Conservation (phyloP, 2,797 vertebrate genomes). For the Chloroceryle inda region DNA sequence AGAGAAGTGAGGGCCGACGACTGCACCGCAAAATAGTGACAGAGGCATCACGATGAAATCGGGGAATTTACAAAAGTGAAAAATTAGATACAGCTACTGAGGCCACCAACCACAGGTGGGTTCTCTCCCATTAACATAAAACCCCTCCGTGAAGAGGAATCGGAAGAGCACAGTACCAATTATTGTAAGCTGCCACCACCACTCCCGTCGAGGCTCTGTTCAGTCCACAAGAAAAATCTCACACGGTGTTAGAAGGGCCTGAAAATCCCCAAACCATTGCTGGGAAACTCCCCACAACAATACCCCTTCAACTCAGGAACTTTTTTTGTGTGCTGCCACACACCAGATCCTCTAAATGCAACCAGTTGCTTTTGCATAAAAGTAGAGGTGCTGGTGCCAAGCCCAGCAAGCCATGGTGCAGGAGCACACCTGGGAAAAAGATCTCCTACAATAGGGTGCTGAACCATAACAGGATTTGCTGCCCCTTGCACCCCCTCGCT, state of each 20-base stretch:
- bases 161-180: neutral
- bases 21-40: neutral
- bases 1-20: constrained; percentile 27
- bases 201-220: neutral
- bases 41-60: neutral
- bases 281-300: constrained; percentile 34
- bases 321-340: neutral
- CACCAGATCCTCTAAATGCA: neutral
- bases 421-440: constrained; percentile 24
- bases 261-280: constrained; percentile 41
- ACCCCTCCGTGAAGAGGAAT: neutral
- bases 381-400: neutral
- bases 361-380: neutral
- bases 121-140: constrained; percentile 39
- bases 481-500: neutral
- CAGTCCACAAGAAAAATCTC: constrained; percentile 8
- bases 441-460: constrained; percentile 25
- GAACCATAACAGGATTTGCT: constrained; percentile 47
- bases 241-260: neutral
- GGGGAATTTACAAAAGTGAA: constrained; percentile 50
- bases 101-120: constrained; percentile 36
- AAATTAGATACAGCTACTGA: constrained; percentile 20
- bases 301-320: neutral
- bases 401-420: neutral
- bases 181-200: neutral